Evolutionary conservation across 2,888 invertebrate species (phyloP).

Genomic region (Dicroscelio sp.): DNA sequence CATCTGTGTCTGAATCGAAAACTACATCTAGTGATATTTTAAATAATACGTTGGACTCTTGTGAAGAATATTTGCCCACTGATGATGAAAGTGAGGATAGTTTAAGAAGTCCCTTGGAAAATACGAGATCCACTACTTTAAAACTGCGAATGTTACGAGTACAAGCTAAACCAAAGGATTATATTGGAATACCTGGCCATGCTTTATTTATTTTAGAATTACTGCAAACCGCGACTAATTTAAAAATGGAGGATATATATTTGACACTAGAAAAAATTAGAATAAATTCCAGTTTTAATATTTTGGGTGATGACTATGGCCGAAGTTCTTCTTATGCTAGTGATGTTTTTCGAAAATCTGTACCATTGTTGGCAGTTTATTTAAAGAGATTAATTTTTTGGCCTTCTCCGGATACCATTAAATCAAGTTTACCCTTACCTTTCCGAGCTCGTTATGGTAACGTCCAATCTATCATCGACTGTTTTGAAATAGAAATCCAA

Average conservation of each 20-base stretch:
- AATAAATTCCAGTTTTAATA: conserved; percentile 28
- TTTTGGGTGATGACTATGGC: conserved; percentile 58
- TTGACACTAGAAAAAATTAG: conserved; percentile 55
- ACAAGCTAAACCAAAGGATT: conserved; percentile 22
- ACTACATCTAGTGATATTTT: not conserved
- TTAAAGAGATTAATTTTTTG: conserved; percentile 53
- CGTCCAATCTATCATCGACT: conserved; percentile 86
- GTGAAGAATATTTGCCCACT: conserved; percentile 39
- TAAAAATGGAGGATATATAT: conserved; percentile 48
- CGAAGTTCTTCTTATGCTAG: conserved; percentile 27
- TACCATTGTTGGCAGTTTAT: conserved; percentile 42
- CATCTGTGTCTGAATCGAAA: not conserved
- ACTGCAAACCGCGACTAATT: not conserved
- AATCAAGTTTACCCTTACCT: conserved; percentile 41
- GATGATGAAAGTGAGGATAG: conserved; percentile 45
- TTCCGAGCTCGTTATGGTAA: conserved; percentile 81
- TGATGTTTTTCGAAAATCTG: conserved; percentile 26
- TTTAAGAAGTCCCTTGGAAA: not conserved
- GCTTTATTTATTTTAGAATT: conserved; percentile 45
- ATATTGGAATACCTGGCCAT: conserved; percentile 38
- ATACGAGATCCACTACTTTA: not conserved
- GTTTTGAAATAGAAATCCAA: conserved; percentile 87
- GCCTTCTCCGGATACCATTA: conserved; percentile 29
- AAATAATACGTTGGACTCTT: conserved; percentile 33
- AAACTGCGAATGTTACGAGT: not conserved